These are phyloP conservation scores for Holotrichia oblita DNA, from an alignment of 1,140 invertebrate genomes.

Conservation along the genomic window DNA sequence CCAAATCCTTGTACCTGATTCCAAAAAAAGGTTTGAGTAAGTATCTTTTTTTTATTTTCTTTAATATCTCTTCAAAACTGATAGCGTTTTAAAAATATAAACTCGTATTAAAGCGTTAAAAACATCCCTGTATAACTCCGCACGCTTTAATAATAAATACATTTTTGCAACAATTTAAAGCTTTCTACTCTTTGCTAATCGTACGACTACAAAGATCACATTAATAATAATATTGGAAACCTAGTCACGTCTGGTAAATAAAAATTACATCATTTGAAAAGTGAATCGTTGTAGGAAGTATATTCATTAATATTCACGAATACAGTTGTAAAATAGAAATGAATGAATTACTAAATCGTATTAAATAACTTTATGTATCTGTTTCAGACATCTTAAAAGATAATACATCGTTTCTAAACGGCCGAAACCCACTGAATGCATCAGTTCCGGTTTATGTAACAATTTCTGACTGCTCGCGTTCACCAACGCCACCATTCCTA, in stretches of 20 bases:
- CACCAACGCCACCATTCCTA: background rate
- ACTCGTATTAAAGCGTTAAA: no score
- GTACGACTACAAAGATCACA: no score
- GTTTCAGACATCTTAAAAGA: constrained; percentile 64
- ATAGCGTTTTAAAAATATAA: no score
- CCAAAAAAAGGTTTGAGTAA: constrained; percentile 65
- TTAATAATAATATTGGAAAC: background rate
- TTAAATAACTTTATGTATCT: background rate
- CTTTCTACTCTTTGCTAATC: no score
- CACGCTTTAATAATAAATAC: no score
- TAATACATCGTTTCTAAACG: constrained; percentile 68
- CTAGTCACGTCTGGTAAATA: background rate
- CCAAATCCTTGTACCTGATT: constrained; percentile 64
- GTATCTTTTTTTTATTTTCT: background rate
- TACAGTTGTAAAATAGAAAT: no score
- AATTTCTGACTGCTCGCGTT: constrained; percentile 62
- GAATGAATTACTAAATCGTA: no score
- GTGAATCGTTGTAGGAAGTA: background rate
- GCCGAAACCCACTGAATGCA: constrained; percentile 65
- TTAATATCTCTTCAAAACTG: no score
- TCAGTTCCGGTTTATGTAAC: constrained; percentile 70
- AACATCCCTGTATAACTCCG: no score
- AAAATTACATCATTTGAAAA: background rate
- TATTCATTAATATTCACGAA: background rate
- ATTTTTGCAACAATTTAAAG: no score